A percentile compares a stretch with the other conserved stretches of the same genome.
phyloP scores from a whole-genome alignment of 2,888 invertebrate species.

The Dichetophora obliterata region DNA sequence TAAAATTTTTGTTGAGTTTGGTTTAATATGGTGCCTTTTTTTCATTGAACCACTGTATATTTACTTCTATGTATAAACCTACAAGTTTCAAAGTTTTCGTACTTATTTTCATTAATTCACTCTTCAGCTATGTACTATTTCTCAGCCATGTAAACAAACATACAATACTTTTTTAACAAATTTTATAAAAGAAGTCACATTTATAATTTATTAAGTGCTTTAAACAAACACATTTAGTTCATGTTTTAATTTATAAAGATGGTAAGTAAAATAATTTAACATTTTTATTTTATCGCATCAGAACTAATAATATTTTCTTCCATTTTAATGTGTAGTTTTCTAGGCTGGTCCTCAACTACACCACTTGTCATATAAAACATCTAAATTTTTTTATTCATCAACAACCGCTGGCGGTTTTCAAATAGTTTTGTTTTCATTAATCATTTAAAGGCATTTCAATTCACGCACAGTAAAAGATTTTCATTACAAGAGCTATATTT shows the following conservation, averaged over 20 bases:
- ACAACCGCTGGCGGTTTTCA: constrained; percentile 27
- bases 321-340: constrained; percentile 9
- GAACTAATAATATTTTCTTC: not conserved
- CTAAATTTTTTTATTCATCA: not conserved
- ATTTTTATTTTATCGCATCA: too few species aligned
- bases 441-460: not conserved
- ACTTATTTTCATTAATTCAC: too few species aligned
- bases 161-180: not conserved
- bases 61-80: too few species aligned
- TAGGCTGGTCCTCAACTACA: constrained; percentile 30
- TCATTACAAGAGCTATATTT: not conserved
- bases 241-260: not conserved
- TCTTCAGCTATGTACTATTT: not conserved
- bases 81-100: too few species aligned
- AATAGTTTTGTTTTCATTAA: not conserved
- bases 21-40: too few species aligned
- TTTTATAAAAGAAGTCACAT: not conserved
- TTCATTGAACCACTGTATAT: too few species aligned
- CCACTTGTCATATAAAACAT: not conserved
- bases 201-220: not conserved
- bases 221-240: not conserved
- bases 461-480: not conserved
- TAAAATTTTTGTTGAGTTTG: too few species aligned
- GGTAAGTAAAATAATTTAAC: too few species aligned
- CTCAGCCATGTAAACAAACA: not conserved